These are phyloP conservation scores for Drosophila histrio DNA, from an alignment of 2,888 invertebrate species.

Conservation along the genomic window DNA sequence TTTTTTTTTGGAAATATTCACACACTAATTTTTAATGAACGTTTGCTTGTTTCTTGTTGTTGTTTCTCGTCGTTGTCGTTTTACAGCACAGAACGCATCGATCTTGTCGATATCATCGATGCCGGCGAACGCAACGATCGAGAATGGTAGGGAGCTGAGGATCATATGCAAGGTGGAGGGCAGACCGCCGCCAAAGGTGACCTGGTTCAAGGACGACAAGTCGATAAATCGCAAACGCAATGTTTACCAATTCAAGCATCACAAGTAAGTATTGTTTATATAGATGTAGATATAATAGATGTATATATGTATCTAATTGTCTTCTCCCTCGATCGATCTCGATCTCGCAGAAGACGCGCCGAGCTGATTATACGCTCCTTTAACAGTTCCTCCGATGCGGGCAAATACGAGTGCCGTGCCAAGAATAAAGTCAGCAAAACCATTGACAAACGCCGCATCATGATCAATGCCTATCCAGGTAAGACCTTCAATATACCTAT, in stretches of 20 bases:
- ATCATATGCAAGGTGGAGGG: conserved; percentile 91
- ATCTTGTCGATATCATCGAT: conserved; percentile 82
- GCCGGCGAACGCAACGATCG: conserved; percentile 74
- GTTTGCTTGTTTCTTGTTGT: conserved; percentile 10
- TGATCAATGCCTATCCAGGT: conserved; percentile 83
- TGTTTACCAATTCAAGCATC: conserved; percentile 83
- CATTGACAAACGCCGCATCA: conserved; percentile 82
- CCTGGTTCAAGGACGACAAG: conserved; percentile 91
- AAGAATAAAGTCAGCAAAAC: conserved; percentile 85
- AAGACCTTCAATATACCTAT: conserved; percentile 46
- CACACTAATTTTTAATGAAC: conserved; percentile 28
- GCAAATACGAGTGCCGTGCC: conserved; percentile 92
- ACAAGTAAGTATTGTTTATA: conserved; percentile 79
- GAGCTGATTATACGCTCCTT: conserved; percentile 91
- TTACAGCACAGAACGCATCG: conserved; percentile 85
- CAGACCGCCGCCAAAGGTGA: conserved; percentile 91
- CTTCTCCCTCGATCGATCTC: conserved; percentile 54
- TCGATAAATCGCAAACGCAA: conserved; percentile 85
- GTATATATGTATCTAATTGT: not conserved
- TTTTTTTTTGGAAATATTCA: conserved; percentile 3
- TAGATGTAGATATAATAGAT: not conserved
- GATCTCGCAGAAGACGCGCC: conserved; percentile 92
- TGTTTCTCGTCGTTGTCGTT: conserved; percentile 59
- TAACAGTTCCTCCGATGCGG: conserved; percentile 90
- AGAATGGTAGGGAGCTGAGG: conserved; percentile 86